Evolutionary conservation across 2,797 vertebrate genomes (phyloP).

Genomic region (Poecilia velifera): DNA sequence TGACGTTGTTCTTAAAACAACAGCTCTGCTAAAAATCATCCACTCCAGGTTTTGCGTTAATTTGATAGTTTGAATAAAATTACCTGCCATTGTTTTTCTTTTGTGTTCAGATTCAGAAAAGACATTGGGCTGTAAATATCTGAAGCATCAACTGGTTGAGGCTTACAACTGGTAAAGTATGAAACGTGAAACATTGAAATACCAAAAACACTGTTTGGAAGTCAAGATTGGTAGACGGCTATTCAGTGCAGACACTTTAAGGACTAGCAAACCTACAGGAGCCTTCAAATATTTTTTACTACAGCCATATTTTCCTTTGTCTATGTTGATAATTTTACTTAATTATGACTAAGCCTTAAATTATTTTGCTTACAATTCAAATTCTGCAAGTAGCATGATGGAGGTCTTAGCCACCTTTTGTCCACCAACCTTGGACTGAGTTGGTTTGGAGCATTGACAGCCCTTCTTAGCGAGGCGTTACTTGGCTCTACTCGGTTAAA

Average conservation of each 20-base stretch:
- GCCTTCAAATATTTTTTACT: background rate
- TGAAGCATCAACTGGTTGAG: background rate
- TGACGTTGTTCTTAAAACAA: background rate
- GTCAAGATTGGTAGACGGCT: background rate
- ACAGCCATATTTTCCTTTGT: background rate
- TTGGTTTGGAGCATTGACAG: background rate
- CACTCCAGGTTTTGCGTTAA: background rate
- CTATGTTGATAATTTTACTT: background rate
- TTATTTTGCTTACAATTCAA: background rate
- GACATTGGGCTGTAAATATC: too few species aligned
- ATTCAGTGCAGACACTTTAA: background rate
- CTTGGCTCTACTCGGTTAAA: background rate
- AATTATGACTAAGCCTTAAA: background rate
- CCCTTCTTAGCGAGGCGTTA: background rate
- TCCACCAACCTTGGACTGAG: background rate
- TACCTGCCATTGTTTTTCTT: background rate
- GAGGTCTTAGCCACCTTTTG: background rate
- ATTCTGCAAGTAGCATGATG: background rate
- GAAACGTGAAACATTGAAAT: background rate
- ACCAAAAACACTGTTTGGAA: background rate
- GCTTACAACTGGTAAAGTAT: background rate
- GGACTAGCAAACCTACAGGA: background rate
- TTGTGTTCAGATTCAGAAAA: background rate
- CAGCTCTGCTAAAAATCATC: background rate
- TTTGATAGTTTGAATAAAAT: background rate